Evolutionary conservation across 1,140 invertebrate genomes (phyloP).

Genomic region (Orchestia grillus): DNA sequence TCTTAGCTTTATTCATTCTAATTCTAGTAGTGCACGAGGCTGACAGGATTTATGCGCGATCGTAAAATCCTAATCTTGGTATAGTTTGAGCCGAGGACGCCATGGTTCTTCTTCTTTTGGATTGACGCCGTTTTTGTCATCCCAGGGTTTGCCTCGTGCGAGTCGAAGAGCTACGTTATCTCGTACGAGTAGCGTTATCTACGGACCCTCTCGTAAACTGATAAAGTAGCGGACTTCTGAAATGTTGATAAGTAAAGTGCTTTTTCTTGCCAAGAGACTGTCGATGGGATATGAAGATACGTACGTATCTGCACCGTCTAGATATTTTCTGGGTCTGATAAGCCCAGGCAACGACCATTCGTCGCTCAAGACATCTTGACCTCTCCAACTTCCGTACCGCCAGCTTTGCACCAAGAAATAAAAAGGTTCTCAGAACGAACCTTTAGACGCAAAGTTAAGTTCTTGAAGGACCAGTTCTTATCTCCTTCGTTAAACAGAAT

Average conservation of each 20-base stretch:
- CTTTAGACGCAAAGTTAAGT: background rate
- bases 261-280: background rate
- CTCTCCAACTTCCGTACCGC: background rate
- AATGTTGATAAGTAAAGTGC: background rate
- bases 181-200: background rate
- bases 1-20: background rate
- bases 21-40: background rate
- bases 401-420: background rate
- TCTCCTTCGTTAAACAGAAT: background rate
- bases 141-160: background rate
- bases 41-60: background rate
- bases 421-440: background rate
- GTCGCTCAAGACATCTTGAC: background rate
- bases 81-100: background rate
- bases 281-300: background rate
- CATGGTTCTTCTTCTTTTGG: background rate
- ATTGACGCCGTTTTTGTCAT: background rate
- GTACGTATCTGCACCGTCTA: background rate
- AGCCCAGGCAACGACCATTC: background rate
- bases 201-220: background rate
- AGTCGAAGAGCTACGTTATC: background rate
- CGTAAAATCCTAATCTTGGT: background rate
- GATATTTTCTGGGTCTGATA: background rate
- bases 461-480: background rate
- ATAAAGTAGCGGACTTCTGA: background rate